A percentile compares a stretch with the other conserved stretches of the same genome.
These are phyloP conservation scores for Eupithecia pulchellata DNA, from an alignment of 2,888 invertebrate species.

Conservation along the genomic window DNA sequence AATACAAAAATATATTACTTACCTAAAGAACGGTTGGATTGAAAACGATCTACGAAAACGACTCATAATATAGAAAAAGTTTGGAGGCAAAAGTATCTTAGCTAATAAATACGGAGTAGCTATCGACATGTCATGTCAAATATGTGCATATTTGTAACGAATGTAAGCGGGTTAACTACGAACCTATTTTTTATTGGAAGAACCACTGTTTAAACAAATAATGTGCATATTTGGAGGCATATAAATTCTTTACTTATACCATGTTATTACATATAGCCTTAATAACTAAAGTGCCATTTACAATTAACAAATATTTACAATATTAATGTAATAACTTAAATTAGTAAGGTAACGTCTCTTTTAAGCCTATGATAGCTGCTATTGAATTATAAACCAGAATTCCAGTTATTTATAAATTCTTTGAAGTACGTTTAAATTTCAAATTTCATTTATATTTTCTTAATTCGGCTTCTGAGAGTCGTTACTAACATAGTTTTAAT, in stretches of 20 bases:
- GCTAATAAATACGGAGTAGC: neutral
- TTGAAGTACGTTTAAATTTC: neutral
- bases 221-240: neutral
- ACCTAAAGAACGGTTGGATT: neutral
- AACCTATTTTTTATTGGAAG: too few species aligned
- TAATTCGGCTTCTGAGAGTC: slow-evolving; percentile 27
- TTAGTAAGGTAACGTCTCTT: slow-evolving; percentile 34
- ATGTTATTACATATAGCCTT: slow-evolving; percentile 28
- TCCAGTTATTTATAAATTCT: neutral
- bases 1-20: neutral
- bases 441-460: neutral
- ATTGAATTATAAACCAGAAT: neutral
- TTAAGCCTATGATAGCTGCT: slow-evolving; percentile 20
- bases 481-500: slow-evolving; percentile 45
- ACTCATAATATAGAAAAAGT: neutral
- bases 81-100: neutral
- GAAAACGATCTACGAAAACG: neutral
- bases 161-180: too few species aligned
- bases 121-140: neutral
- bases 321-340: slow-evolving; percentile 33
- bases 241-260: neutral
- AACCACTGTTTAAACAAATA: too few species aligned
- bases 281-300: slow-evolving; percentile 42
- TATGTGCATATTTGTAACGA: too few species aligned
- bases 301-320: slow-evolving; percentile 34